phyloP scores from a whole-genome alignment of 1,140 invertebrate species.

The Steinernema feltiae region DNA sequence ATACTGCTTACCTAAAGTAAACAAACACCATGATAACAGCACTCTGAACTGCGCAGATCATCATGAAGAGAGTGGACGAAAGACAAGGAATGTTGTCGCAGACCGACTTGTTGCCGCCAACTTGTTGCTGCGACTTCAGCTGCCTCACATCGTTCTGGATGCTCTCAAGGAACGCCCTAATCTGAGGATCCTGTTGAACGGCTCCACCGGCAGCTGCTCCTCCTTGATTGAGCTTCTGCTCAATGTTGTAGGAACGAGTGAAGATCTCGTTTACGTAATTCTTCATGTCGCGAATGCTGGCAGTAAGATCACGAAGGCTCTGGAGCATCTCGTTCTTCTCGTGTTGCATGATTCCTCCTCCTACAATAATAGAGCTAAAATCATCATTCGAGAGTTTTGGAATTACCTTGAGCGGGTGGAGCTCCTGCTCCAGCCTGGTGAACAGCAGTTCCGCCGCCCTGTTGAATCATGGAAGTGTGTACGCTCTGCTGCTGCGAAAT shows the following conservation, averaged over 20 bases:
- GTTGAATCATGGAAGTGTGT: conserved; percentile 40
- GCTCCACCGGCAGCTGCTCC: conserved; percentile 27
- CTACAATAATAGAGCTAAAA: too few relatives aligned
- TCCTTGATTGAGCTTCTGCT: conserved; percentile 45
- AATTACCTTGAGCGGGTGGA: conserved; percentile 16
- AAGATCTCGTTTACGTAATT: conserved; percentile 58
- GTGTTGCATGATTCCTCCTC: conserved; percentile 39
- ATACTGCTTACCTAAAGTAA: conserved; percentile 45
- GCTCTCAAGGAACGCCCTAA: conserved; percentile 38
- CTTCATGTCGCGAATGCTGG: conserved; percentile 53
- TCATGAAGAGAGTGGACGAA: conserved; percentile 49
- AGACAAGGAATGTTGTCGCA: conserved; percentile 32
- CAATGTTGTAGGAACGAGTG: conserved; percentile 55
- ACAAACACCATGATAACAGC: conserved; percentile 46
- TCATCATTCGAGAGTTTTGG: too few relatives aligned
- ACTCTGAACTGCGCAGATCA: conserved; percentile 43
- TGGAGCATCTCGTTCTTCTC: conserved; percentile 56
- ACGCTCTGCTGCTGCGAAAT: conserved; percentile 34
- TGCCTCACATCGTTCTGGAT: conserved; percentile 43
- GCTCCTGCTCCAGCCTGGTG: conserved; percentile 26
- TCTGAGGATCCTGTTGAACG: conserved; percentile 30
- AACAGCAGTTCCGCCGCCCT: conserved; percentile 10
- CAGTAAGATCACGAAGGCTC: conserved; percentile 46
- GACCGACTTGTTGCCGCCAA: neutral
- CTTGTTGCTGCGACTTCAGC: conserved; percentile 25